These are phyloP conservation scores for Drosophila athabasca DNA, from an alignment of 1,140 invertebrate species.

Conservation along the genomic window DNA sequence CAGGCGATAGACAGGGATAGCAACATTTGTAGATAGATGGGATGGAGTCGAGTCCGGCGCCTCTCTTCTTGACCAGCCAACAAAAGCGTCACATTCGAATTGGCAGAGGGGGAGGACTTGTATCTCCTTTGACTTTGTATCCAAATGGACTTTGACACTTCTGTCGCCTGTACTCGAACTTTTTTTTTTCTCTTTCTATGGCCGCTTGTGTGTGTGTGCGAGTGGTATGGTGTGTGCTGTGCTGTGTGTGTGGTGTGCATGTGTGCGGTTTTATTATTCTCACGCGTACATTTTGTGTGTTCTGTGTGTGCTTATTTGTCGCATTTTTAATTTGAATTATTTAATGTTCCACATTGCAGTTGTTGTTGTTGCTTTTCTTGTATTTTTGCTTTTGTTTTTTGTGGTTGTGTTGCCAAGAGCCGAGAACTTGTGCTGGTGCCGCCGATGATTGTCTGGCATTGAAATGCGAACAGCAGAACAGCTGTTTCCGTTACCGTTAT, in stretches of 20 bases:
- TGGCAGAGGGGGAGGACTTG: neutral
- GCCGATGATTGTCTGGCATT: constrained; percentile 9
- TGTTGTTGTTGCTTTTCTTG: constrained; percentile 14
- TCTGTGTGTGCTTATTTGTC: constrained; percentile 20
- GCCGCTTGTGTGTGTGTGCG: neutral
- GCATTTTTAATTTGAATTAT: constrained; percentile 53
- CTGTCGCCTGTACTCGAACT: constrained; percentile 44
- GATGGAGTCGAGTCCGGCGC: neutral
- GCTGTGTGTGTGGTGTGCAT: constrained; percentile 2
- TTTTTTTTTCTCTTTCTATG: constrained; percentile 16
- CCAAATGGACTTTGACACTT: constrained; percentile 23
- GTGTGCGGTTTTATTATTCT: constrained; percentile 45
- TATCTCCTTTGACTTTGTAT: neutral
- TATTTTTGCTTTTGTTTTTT: constrained; percentile 5
- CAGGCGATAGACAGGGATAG: constrained; percentile 13
- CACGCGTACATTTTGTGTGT: constrained; percentile 38
- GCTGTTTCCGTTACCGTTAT: constrained; percentile 16
- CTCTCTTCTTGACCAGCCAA: constrained; percentile 10
- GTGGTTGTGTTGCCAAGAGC: constrained; percentile 22
- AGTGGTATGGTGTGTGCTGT: no score
- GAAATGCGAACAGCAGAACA: neutral
- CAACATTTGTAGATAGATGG: constrained; percentile 13
- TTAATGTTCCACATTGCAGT: constrained; percentile 33
- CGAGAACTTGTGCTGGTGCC: neutral
- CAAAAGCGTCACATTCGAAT: constrained; percentile 18